phyloP scores from a whole-genome alignment of 2,113 vertebrate genomes.

The Alaudala cheleensis region DNA sequence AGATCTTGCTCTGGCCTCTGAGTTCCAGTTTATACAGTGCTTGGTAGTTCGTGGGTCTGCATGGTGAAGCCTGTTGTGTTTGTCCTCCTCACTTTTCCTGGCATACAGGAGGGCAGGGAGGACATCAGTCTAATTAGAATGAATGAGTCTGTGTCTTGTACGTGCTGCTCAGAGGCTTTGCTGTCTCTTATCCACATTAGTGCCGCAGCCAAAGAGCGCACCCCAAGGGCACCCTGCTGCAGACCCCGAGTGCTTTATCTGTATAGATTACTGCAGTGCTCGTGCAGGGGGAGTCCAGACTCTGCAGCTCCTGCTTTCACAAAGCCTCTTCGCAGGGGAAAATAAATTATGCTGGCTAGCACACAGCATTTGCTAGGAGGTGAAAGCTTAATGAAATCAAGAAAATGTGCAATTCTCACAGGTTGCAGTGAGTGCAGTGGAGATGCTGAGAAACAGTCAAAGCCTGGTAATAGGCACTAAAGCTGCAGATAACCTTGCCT shows the following conservation, averaged over 20 bases:
- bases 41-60: background rate
- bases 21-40: background rate
- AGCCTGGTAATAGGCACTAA: background rate
- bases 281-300: background rate
- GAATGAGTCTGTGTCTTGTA: background rate
- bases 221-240: conserved; percentile 11
- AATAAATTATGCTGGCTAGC: background rate
- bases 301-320: background rate
- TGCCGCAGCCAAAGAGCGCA: background rate
- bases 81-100: background rate
- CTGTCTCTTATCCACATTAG: conserved; percentile 1
- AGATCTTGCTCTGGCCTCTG: background rate
- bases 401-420: background rate
- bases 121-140: background rate
- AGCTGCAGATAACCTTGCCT: background rate
- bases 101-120: background rate
- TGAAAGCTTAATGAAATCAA: background rate
- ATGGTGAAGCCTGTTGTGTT: background rate
- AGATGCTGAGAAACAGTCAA: background rate
- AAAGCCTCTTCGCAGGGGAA: background rate
- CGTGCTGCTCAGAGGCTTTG: conserved; percentile 37
- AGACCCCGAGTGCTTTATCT: background rate
- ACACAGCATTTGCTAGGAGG: background rate
- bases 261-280: background rate
- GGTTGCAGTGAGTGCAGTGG: background rate